Conservation (phyloP, 2,888 invertebrate species). For the Plusia festucae region DNA sequence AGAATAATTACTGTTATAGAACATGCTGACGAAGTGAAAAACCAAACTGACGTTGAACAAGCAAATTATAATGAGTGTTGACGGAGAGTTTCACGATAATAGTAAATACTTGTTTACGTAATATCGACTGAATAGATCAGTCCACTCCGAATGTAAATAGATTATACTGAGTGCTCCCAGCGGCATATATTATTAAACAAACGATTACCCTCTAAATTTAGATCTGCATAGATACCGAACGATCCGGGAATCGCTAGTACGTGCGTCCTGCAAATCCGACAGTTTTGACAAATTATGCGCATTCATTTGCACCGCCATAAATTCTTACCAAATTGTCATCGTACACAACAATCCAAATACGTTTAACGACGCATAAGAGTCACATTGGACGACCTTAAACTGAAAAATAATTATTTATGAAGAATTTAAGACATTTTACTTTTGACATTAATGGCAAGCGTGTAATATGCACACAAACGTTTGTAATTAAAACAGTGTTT, state of each 20-base stretch:
- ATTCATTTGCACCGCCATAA: conserved; percentile 69
- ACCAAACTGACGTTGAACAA: conserved; percentile 30
- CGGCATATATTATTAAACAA: conserved; percentile 78
- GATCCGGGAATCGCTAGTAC: conserved; percentile 68
- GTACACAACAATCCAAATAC: conserved; percentile 47
- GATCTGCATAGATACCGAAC: conserved; percentile 75
- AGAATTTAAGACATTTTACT: conserved; percentile 57
- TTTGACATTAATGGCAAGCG: conserved; percentile 57
- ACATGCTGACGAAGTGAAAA: conserved; percentile 28
- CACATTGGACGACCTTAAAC: conserved; percentile 59
- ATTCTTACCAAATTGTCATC: conserved; percentile 55
- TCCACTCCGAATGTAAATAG: conserved; percentile 69
- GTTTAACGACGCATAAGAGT: conserved; percentile 53
- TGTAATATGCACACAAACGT: conserved; percentile 63
- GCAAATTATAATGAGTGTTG: conserved; percentile 45
- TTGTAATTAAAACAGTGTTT: conserved; percentile 66
- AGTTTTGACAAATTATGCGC: conserved; percentile 80
- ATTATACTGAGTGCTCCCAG: conserved; percentile 66
- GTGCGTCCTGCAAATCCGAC: conserved; percentile 74
- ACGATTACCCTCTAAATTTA: conserved; percentile 80
- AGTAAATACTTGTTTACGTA: conserved; percentile 49
- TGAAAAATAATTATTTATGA: conserved; percentile 55
- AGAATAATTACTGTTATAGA: conserved; percentile 41
- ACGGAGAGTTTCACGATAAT: conserved; percentile 47
- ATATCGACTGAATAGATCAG: conserved; percentile 65